Base-by-base conservation (phyloP, 1,140 invertebrate genomes). In the Cepaea nemoralis region DNA sequence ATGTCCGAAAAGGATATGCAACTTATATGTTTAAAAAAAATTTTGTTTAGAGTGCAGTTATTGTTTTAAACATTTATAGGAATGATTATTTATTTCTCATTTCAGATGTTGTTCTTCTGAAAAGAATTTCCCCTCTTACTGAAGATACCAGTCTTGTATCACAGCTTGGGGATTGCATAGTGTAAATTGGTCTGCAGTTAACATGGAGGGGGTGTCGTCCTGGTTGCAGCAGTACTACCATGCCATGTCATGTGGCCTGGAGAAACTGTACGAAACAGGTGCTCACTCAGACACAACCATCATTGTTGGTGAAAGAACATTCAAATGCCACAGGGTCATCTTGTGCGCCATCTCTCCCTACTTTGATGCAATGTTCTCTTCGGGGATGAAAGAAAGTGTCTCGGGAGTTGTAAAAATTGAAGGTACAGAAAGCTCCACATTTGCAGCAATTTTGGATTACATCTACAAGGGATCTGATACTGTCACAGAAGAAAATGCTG, bases 341-440 rank as follows among this genome's bases (percentile, higher is more conserved):
- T 76, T 88, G 37, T 81, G 84, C 67, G 84, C 86, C 59, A 86
- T 88, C 83, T 88, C 88, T 10, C 85, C 88, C 27, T 88, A 88
- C 83, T 88, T 88, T 82, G 86, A 89, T 50, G 87, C 86, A 27
- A 88, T 90, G 89, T 89, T 89, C 71, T 85, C 83, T 12, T 88
- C 89, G 0, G 88, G 88, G 22, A 89, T 90, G 88, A 85, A 85
- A 31, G 88, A 90, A 83, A 86, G 85, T 73, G 82, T 87, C 16
- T 87, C 86, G 33, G 89, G 88, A 3, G 80, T 89, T 27, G 87
- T 89, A 33, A 87, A 83, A 40, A 87, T 88, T 45, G 85, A 88
- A 35, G 87, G 89, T 42, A 88, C 88, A 80, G 87, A 88, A 31
- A 81, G 83, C 3, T 82, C 85, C 39, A 81, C 87, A 8, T 88